Conservation (phyloP, 2,113 vertebrate species). For the Taurulus bubalis region DNA sequence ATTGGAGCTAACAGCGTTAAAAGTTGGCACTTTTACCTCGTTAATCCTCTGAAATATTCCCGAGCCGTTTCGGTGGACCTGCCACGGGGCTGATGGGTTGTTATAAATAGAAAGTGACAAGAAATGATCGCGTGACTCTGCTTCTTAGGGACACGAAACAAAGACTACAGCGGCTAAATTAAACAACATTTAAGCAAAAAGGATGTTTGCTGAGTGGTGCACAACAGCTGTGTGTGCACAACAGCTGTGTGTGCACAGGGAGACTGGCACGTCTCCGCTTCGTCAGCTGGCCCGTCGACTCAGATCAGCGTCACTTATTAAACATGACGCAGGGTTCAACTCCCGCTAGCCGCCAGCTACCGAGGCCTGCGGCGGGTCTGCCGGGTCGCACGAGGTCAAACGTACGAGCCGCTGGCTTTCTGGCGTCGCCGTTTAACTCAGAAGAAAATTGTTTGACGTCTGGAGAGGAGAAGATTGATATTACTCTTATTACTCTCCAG, state of each 20-base stretch:
- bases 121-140: not conserved
- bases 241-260: slow-evolving; percentile 53
- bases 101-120: not conserved
- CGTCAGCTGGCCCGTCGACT: slow-evolving; percentile 59
- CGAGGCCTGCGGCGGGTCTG: not conserved
- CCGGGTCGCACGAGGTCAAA: not conserved
- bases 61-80: not conserved
- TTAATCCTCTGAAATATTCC: not conserved
- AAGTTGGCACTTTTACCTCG: not conserved
- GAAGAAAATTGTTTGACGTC: not conserved
- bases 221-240: slow-evolving; percentile 53
- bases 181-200: slow-evolving; percentile 14
- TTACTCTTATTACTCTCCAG: not conserved
- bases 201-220: slow-evolving; percentile 25
- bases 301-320: slow-evolving; percentile 49
- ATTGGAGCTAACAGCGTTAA: not conserved
- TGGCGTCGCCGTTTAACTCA: not conserved
- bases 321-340: slow-evolving; percentile 26
- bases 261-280: slow-evolving; percentile 54
- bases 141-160: not conserved
- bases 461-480: not conserved
- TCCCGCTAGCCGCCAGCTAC: slow-evolving; percentile 7
- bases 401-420: not conserved
- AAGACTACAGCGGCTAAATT: not conserved
- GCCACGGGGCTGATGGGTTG: not conserved